These are phyloP conservation scores for Phrixothrix hirtus DNA, from an alignment of 2,888 invertebrate genomes.

Conservation along the genomic window DNA sequence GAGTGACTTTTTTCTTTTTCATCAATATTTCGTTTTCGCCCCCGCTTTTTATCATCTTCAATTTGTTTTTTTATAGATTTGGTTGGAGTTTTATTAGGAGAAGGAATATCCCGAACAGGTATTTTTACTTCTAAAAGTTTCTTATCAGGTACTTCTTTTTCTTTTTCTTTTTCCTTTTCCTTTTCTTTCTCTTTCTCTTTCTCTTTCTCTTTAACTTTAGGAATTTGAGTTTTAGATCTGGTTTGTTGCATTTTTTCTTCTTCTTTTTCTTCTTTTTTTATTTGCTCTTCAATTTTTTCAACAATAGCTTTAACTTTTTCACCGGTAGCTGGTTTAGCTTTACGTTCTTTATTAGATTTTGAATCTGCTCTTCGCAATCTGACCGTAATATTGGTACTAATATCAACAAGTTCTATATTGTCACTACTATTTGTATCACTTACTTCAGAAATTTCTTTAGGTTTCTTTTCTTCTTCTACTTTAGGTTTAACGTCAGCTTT, in stretches of 20 bases:
- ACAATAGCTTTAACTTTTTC: slow-evolving; percentile 50
- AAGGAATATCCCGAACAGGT: slow-evolving; percentile 28
- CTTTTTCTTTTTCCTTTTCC: too few relatives aligned
- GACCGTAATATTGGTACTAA: slow-evolving; percentile 35
- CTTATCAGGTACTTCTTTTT: slow-evolving; percentile 30
- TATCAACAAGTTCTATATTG: slow-evolving; percentile 44
- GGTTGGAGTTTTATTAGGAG: slow-evolving; percentile 35
- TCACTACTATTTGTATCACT: slow-evolving; percentile 40
- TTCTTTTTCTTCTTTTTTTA: slow-evolving; percentile 48
- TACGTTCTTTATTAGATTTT: slow-evolving; percentile 46
- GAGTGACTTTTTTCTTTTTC: slow-evolving; percentile 53
- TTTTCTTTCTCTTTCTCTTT: too few relatives aligned
- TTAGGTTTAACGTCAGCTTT: slow-evolving; percentile 32
- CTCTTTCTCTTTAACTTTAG: slow-evolving; percentile 33
- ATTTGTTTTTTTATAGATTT: slow-evolving; percentile 40
- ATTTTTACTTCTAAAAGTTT: slow-evolving; percentile 34
- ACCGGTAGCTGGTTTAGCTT: slow-evolving; percentile 48
- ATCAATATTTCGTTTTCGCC: slow-evolving; percentile 46
- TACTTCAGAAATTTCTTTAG: slow-evolving; percentile 31
- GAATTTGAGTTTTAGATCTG: slow-evolving; percentile 48
- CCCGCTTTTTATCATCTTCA: slow-evolving; percentile 52
- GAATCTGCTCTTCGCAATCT: slow-evolving; percentile 45
- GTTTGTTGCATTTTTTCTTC: slow-evolving; percentile 51
- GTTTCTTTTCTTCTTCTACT: slow-evolving; percentile 37
- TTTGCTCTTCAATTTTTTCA: slow-evolving; percentile 48